Evolutionary conservation across 1,140 invertebrate species (phyloP), one percentile per base, ranked within the genome.

Genomic region (Drosophila ironensis): DNA sequence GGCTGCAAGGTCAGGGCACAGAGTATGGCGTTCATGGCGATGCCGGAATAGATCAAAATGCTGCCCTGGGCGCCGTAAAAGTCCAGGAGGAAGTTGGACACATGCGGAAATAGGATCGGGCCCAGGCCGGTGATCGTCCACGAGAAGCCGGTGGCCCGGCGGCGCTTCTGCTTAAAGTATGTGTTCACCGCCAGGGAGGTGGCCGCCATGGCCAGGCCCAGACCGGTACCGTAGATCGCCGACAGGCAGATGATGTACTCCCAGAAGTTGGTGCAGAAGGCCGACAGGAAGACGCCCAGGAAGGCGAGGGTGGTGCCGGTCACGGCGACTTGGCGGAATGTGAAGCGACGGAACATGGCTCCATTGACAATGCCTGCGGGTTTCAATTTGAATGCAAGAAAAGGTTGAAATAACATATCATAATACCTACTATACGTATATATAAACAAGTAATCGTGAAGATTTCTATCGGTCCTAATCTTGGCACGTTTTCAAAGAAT

Each of bases 1-100:
- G 93, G 93, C 67, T 94, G 93, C 11, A 93, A 63, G 12, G 93
- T 86, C 28, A 93, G 81, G 5, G 92, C 91, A 37, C 91, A 93
- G 1, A 91, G 90, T 8, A 93, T 63, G 0, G 92, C 90, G 64
- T 94, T 92, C 46, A 93, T 78, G 0, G 91, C 87, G 28, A 94
- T 88, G 2, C 91, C 93, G n/a, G 92, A 89, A 47, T 93, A 90
- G 24, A 94, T 90, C 2, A 93, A 60, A 28, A 93, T 91, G 2
- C 91, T 91, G 4, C 92, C 92, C 35, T 91, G 89, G 52, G 92
- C 91, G 0, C 92, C 93, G 45, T 92, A 94, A 24, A 7, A 91
- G 90, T 0, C 91, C 90, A 48, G 91, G 72, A 30, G 90, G 89
- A 42, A 60, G 4, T 91, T 92, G 11, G 93, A 91, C n/a, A 93